A percentile compares a stretch with the other conserved stretches of the same genome.
Evolutionary conservation across 2,113 vertebrate species (phyloP).

Genomic region (Cyphomyrus discorhynchus): DNA sequence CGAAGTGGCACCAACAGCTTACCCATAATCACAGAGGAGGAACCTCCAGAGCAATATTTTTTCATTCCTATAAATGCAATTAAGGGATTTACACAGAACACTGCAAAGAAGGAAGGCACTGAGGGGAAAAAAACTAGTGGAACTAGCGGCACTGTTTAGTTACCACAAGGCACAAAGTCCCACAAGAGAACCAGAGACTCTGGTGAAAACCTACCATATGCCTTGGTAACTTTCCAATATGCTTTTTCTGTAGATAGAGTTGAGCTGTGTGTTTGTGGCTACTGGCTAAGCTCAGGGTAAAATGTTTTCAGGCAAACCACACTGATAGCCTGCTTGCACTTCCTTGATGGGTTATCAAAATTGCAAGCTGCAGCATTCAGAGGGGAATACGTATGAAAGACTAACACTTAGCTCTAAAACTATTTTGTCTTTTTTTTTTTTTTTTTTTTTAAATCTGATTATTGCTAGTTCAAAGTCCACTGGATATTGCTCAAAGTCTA

Average conservation of each 20-base stretch:
- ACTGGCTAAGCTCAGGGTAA: not conserved
- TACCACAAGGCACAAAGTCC: not conserved
- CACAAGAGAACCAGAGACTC: not conserved
- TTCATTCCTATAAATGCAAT: not conserved
- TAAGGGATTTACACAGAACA: not conserved
- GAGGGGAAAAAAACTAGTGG: too few species aligned
- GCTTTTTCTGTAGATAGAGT: not conserved
- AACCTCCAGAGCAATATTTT: not conserved
- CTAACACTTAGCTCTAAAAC: not conserved
- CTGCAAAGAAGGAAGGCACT: too few species aligned
- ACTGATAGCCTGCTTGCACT: too few species aligned
- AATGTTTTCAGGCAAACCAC: not conserved
- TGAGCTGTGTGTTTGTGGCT: not conserved
- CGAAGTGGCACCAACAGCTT: not conserved
- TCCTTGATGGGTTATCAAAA: too few species aligned
- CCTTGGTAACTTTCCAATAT: not conserved
- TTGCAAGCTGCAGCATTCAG: not conserved
- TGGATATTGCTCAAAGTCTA: not conserved
- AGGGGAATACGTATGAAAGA: not conserved
- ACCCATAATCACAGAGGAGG: not conserved
- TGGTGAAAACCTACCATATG: not conserved
- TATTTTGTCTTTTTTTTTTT: too few species aligned
- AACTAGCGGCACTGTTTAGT: not conserved
- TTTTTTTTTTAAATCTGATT: not conserved
- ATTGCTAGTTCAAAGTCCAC: not conserved